Base-by-base conservation (phyloP, 2,888 invertebrate genomes). In the Entomobrya proxima region DNA sequence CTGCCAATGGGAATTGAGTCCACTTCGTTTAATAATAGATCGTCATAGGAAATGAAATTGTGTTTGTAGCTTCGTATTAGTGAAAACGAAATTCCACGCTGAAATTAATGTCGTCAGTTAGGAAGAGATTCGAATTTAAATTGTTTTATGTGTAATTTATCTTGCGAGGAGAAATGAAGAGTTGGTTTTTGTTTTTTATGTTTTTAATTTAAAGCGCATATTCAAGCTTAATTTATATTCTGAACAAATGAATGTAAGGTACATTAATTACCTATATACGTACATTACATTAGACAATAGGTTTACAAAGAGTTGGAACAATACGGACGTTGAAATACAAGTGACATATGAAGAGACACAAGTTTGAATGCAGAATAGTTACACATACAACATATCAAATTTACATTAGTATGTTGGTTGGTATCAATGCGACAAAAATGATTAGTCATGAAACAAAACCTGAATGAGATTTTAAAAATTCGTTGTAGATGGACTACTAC, bases 1-100 rank as follows among this genome's bases (percentile, higher is more conserved):
- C 94, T 78, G 94, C 94, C 89, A 85, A 76, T 40, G 69, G 40
- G 30, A 76, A 32, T 27, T 76, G 30, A 75, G 64, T 47, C 78
- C 13, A 35, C 21, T 11, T 72, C 15, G 27, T 3, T 9, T 47
- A 72, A 30, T 30, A 44, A 15, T 47, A 30, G 24, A 72, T 44
- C 27, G 21, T 52, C 52, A 35, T 35, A 30, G 50, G 37, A 67
- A 79, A 52, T 13, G 6, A 67, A 64, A 64, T n/a, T 47, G 27
- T 37, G n/a, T 11, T 18, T 40, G 18, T 21, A 24, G 4, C 21
- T 44, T 44, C 32, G 40, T 61, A 30, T 11, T n/a, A 77, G 35
- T 76, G 35, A 2, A 32, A 61, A 27, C n/a, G 47, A 24, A 50
- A 24, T 30, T 72, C 50, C 40, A 72, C 32, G 11, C 15, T 35